These are phyloP conservation scores for Nomada lathburiana DNA, from an alignment of 2,888 invertebrate genomes.

Conservation along the genomic window DNA sequence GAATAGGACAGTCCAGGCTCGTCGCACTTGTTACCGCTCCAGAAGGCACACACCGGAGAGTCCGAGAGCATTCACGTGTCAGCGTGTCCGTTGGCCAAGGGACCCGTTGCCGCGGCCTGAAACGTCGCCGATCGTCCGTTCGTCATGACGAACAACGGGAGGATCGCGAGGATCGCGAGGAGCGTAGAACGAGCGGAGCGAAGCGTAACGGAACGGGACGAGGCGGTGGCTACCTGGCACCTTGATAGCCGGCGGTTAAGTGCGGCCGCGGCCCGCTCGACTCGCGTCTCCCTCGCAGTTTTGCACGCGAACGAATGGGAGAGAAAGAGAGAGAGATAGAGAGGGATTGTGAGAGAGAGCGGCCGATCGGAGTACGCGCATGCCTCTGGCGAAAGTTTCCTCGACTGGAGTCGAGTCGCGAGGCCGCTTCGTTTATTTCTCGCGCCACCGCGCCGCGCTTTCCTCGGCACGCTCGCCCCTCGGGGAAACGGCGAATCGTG, in stretches of 20 bases:
- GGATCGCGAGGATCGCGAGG: constrained; percentile 8
- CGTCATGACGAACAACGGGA: constrained; percentile 28
- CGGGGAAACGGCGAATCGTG: not conserved
- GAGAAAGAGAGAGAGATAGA: constrained; percentile 26
- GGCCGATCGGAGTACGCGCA: constrained; percentile 45
- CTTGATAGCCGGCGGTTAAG: constrained; percentile 80
- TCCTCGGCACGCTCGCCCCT: not conserved
- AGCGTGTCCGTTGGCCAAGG: not conserved
- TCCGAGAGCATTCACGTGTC: constrained; percentile 19
- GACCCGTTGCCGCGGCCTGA: constrained; percentile 1
- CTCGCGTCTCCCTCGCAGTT: constrained; percentile 50
- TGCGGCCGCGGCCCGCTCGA: constrained; percentile 74
- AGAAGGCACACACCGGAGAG: not conserved
- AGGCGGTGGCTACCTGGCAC: constrained; percentile 67
- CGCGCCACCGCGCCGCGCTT: constrained; percentile 26
- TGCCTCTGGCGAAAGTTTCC: constrained; percentile 57
- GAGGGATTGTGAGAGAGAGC: not conserved
- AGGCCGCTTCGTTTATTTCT: constrained; percentile 45
- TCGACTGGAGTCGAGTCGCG: constrained; percentile 7
- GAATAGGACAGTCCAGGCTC: not conserved
- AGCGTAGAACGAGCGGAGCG: constrained; percentile 10
- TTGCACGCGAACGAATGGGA: constrained; percentile 37
- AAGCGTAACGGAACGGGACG: constrained; percentile 27
- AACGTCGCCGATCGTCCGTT: constrained; percentile 21
- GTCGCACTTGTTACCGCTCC: not conserved